Percentiles rank a stretch among this genome's conserved stretches.
Evolutionary conservation across 2,888 invertebrate species (phyloP).

Genomic region (Scaptomyza polygonia): DNA sequence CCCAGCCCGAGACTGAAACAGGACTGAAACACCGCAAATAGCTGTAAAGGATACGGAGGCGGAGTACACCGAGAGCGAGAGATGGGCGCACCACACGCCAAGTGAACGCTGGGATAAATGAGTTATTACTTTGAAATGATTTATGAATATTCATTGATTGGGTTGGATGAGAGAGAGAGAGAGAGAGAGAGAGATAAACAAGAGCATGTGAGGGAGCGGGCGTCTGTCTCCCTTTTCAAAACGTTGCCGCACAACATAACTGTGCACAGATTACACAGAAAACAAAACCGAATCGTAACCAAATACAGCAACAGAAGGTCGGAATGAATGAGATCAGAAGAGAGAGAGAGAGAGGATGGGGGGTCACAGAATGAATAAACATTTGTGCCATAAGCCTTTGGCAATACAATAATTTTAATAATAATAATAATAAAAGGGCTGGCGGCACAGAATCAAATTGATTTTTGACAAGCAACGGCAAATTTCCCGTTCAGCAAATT

Average conservation of each 20-base stretch:
- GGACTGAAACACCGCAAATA: constrained; percentile 10
- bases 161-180: no score
- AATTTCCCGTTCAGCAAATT: constrained; percentile 33
- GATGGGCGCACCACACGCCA: constrained; percentile 32
- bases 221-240: constrained; percentile 11
- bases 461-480: constrained; percentile 67
- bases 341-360: no score
- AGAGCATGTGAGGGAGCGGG: constrained; percentile 39
- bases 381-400: constrained; percentile 24
- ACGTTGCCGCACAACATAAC: constrained; percentile 41
- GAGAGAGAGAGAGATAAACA: constrained; percentile 48
- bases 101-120: constrained; percentile 54
- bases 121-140: constrained; percentile 72
- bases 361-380: constrained; percentile 24
- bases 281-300: constrained; percentile 43
- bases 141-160: constrained; percentile 78
- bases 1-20: constrained; percentile 4
- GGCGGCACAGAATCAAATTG: constrained; percentile 42
- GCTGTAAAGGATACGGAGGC: constrained; percentile 1
- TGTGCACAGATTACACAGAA: constrained; percentile 36
- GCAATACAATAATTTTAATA: constrained; percentile 7
- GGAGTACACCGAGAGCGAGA: constrained; percentile 1
- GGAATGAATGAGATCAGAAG: not conserved
- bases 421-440: constrained; percentile 19
- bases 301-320: constrained; percentile 51